phyloP scores from a whole-genome alignment of 2,113 vertebrate species.

The Capricornis sumatraensis region DNA sequence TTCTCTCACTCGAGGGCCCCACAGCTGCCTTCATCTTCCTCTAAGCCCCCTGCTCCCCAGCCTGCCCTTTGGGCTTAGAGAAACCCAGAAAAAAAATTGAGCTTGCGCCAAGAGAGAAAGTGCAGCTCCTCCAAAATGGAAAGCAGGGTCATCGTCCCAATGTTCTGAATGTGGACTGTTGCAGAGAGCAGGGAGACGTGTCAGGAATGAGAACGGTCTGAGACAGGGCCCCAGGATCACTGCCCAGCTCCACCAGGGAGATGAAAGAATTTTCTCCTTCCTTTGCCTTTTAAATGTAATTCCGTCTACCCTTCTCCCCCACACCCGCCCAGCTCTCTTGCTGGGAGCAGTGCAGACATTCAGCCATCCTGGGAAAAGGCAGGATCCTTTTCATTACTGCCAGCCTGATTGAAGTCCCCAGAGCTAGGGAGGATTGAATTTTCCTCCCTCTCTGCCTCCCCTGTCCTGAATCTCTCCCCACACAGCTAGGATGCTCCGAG shows the following conservation, averaged over 20 bases:
- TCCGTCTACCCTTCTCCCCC: background rate
- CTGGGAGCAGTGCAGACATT: background rate
- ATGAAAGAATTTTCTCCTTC: slow-evolving; percentile 60
- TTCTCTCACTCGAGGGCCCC: background rate
- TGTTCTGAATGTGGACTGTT: slow-evolving; percentile 67
- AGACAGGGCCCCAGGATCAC: background rate
- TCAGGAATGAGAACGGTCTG: slow-evolving; percentile 69
- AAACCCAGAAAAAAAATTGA: slow-evolving; percentile 60
- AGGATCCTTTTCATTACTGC: slow-evolving; percentile 48
- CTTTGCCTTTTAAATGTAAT: slow-evolving; percentile 51
- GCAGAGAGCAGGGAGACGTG: slow-evolving; percentile 69
- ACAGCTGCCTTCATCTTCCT: background rate
- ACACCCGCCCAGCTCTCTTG: background rate
- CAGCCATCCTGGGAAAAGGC: slow-evolving; percentile 6
- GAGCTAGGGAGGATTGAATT: background rate
- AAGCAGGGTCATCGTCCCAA: slow-evolving; percentile 70
- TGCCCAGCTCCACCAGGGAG: slow-evolving; percentile 1
- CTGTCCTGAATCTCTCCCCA: background rate
- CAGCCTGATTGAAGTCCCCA: slow-evolving; percentile 39
- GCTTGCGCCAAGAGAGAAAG: slow-evolving; percentile 78
- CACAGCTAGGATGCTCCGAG: background rate
- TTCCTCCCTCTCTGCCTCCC: background rate
- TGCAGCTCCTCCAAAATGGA: slow-evolving; percentile 71
- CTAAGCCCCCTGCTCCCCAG: background rate
- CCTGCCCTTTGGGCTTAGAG: background rate